Conservation (phyloP, 2,113 vertebrate genomes). For the Amblyornis subalaris region DNA sequence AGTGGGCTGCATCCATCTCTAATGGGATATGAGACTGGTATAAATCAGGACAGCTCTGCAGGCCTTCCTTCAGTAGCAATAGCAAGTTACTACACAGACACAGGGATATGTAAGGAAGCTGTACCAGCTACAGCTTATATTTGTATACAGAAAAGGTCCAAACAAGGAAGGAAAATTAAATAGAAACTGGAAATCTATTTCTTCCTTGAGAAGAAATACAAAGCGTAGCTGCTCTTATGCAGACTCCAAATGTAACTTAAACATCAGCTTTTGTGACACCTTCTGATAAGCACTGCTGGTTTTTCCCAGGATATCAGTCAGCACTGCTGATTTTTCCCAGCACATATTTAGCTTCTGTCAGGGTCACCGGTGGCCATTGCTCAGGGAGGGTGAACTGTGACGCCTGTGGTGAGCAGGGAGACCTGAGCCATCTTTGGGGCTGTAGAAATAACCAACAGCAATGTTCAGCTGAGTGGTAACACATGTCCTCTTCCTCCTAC, state of each 20-base stretch:
- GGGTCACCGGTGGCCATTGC: not conserved
- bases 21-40: not conserved
- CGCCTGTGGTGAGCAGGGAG: not conserved
- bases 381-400: not conserved
- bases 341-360: not conserved
- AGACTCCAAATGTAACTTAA: not conserved
- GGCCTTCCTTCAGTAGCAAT: not conserved
- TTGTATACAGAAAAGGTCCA: not conserved
- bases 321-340: not conserved
- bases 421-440: fast-evolving
- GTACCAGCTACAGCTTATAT: not conserved
- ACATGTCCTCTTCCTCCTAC: slow-evolving; percentile 5
- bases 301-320: not conserved
- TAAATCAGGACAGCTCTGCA: not conserved
- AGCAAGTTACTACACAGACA: not conserved
- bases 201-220: not conserved
- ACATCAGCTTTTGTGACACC: not conserved
- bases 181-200: not conserved
- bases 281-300: not conserved
- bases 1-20: not conserved
- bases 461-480: not conserved
- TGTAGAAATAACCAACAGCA: not conserved
- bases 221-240: not conserved
- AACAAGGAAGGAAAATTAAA: not conserved
- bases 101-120: fast-evolving